These are phyloP conservation scores for Pseudachorutes palmiensis DNA, from an alignment of 1,140 invertebrate genomes.

Conservation along the genomic window DNA sequence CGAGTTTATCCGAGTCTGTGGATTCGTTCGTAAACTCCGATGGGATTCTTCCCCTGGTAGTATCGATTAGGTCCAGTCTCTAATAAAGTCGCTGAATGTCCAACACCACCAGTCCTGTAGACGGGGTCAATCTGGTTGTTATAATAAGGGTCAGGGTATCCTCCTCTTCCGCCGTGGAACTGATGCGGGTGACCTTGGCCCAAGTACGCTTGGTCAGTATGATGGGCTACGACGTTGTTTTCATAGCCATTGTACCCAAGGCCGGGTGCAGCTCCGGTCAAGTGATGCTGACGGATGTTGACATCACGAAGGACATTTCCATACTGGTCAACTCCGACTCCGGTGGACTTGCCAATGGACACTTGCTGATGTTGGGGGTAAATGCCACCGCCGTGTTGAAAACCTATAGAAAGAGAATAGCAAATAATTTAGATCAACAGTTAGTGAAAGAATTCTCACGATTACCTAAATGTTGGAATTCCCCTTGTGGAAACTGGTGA, in stretches of 20 bases:
- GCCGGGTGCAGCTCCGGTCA: not conserved
- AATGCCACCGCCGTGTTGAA: not conserved
- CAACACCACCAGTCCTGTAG: not conserved
- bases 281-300: not conserved
- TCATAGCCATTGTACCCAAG: slow-evolving; percentile 8
- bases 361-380: not conserved
- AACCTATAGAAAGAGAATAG: no score
- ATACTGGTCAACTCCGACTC: not conserved
- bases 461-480: no score
- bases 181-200: not conserved
- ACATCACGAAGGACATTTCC: not conserved
- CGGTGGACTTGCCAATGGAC: not conserved
- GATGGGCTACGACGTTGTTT: slow-evolving; percentile 4
- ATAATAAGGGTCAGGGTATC: not conserved
- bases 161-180: not conserved
- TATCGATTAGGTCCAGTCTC: slow-evolving; percentile 8
- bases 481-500: not conserved
- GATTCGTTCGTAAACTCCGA: not conserved
- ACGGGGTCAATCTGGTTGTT: not conserved
- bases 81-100: not conserved
- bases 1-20: slow-evolving; percentile 4
- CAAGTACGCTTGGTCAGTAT: not conserved
- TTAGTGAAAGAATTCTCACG: no score
- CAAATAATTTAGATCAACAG: no score
- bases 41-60: not conserved